phyloP scores from a whole-genome alignment of 2,888 invertebrate species.

The Alitta virens region DNA sequence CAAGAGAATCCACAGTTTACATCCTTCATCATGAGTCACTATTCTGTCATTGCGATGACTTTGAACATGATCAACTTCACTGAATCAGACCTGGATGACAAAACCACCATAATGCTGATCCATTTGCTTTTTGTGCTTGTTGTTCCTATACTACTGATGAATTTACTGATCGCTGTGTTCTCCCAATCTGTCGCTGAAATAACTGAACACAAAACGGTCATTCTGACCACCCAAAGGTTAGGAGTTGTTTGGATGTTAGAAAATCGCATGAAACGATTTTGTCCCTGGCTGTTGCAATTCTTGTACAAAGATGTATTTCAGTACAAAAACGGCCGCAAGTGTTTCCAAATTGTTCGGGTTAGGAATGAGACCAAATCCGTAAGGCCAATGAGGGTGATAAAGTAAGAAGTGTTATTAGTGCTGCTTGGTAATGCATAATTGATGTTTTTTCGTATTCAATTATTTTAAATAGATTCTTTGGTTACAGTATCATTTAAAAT shows the following conservation, averaged over 20 bases:
- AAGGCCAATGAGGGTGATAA: too few species aligned
- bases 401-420: too few species aligned
- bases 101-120: not conserved
- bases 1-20: slow-evolving; percentile 4
- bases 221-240: not conserved
- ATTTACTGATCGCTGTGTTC: slow-evolving; percentile 21
- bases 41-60: slow-evolving; percentile 11
- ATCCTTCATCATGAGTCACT: not conserved
- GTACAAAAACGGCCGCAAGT: too few species aligned
- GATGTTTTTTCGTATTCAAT: too few species aligned
- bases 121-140: slow-evolving; percentile 15
- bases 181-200: not conserved
- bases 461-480: too few species aligned
- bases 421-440: too few species aligned
- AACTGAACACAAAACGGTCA: not conserved
- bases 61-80: slow-evolving; percentile 17
- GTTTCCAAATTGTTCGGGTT: too few species aligned
- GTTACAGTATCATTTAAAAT: too few species aligned
- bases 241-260: not conserved
- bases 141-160: slow-evolving; percentile 17
- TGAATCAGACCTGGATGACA: not conserved
- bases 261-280: not conserved
- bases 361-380: too few species aligned
- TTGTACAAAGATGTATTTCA: not conserved
- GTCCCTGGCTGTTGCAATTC: not conserved